phyloP scores from a whole-genome alignment of 2,888 invertebrate species.

The Oegoconia quadripuncta region DNA sequence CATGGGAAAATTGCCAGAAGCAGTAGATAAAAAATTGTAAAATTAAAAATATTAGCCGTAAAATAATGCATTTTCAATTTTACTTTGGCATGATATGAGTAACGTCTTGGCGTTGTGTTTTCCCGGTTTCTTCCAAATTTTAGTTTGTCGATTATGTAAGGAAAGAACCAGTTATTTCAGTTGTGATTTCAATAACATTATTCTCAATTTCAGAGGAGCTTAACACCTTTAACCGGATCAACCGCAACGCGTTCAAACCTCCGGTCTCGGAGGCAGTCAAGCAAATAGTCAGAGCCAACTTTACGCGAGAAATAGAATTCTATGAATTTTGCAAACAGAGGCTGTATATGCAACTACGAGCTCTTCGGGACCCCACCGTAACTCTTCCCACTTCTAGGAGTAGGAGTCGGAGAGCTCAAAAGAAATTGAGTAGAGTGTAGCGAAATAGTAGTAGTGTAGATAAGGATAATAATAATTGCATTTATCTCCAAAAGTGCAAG shows the following conservation, averaged over 20 bases:
- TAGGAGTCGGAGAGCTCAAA: constrained; percentile 36
- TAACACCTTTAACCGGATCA: constrained; percentile 87
- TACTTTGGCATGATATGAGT: no score
- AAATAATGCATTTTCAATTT: no score
- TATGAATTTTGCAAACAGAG: constrained; percentile 94
- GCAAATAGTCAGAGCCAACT: constrained; percentile 90
- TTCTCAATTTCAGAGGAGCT: constrained; percentile 88
- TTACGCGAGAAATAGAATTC: constrained; percentile 94
- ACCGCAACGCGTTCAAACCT: constrained; percentile 92
- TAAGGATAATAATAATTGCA: constrained; percentile 1
- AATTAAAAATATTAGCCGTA: no score
- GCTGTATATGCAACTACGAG: constrained; percentile 88
- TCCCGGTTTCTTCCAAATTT: no score
- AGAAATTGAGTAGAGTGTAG: constrained; percentile 27
- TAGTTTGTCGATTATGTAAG: no score
- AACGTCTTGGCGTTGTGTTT: no score
- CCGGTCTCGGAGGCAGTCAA: constrained; percentile 92
- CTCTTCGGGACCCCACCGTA: constrained; percentile 79
- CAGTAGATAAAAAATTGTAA: no score
- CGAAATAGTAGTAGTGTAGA: constrained; percentile 11
- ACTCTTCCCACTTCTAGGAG: constrained; percentile 38
- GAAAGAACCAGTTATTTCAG: no score
- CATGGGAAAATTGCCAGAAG: no score
- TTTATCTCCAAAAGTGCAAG: constrained; percentile 7
- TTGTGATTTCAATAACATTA: no score